phyloP scores from a whole-genome alignment of 2,113 vertebrate species.

The Larimichthys crocea region DNA sequence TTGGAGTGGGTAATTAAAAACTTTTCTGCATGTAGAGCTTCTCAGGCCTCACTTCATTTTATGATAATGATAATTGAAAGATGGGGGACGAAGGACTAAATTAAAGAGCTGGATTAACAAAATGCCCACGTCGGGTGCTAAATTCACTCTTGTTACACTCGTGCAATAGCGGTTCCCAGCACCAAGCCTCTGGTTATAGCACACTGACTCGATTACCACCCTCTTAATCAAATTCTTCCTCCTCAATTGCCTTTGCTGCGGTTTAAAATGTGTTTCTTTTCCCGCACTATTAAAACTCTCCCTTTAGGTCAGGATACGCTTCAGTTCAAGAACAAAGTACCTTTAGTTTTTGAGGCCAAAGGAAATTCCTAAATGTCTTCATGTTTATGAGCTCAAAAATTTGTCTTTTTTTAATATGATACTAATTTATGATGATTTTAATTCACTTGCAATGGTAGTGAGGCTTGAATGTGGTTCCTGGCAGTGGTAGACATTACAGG shows the following conservation, averaged over 20 bases:
- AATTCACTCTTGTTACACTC: constrained; percentile 78
- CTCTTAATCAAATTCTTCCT: constrained; percentile 78
- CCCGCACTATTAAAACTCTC: constrained; percentile 58
- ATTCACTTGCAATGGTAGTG: constrained; percentile 17
- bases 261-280: constrained; percentile 67
- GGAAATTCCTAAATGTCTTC: constrained; percentile 45
- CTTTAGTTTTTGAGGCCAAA: constrained; percentile 47
- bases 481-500: constrained; percentile 3
- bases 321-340: constrained; percentile 51
- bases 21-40: constrained; percentile 71
- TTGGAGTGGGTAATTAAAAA: constrained; percentile 82
- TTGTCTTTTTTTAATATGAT: constrained; percentile 29
- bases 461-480: constrained; percentile 17
- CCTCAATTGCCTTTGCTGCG: constrained; percentile 71
- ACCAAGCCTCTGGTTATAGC: constrained; percentile 74
- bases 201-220: constrained; percentile 69
- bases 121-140: constrained; percentile 68
- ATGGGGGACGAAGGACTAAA: constrained; percentile 77
- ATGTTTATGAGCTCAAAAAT: constrained; percentile 42
- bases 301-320: constrained; percentile 52
- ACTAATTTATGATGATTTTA: constrained; percentile 12
- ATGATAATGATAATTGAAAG: constrained; percentile 86
- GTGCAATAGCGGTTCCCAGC: constrained; percentile 67
- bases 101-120: constrained; percentile 79
- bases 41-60: constrained; percentile 80